These are phyloP conservation scores for Budorcas taxicolor DNA, from an alignment of 2,113 vertebrate species.

Conservation along the genomic window DNA sequence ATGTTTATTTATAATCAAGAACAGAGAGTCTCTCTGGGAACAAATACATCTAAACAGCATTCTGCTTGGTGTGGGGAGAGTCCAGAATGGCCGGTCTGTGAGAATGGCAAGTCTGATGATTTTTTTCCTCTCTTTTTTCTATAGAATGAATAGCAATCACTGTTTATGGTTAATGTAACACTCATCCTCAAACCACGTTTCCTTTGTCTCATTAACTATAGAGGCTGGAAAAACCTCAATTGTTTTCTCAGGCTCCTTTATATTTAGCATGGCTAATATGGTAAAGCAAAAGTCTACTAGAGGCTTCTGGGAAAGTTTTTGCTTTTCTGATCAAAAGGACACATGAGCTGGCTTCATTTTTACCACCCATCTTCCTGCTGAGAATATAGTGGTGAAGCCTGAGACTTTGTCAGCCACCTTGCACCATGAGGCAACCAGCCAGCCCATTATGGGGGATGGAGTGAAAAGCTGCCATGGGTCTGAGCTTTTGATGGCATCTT, in stretches of 20 bases:
- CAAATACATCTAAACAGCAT: background rate
- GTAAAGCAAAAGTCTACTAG: background rate
- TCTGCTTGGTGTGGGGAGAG: background rate
- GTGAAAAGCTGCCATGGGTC: background rate
- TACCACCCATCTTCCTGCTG: background rate
- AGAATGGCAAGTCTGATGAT: background rate
- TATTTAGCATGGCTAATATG: background rate
- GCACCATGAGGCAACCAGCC: background rate
- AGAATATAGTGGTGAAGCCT: background rate
- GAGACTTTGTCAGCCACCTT: background rate
- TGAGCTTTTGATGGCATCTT: background rate
- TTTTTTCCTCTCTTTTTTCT: background rate
- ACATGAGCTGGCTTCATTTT: background rate
- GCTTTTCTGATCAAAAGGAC: slow-evolving; percentile 1
- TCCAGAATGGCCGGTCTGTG: background rate
- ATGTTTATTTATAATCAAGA: background rate
- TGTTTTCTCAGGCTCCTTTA: background rate
- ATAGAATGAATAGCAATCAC: background rate
- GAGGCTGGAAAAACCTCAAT: background rate
- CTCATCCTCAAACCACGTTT: background rate
- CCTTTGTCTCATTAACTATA: background rate
- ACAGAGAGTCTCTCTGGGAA: background rate
- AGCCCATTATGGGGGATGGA: background rate
- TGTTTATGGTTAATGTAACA: background rate
- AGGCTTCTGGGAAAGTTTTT: background rate